Base-by-base conservation (phyloP, 23 tunicate species). In the Clavelina lepadiformis region DNA sequence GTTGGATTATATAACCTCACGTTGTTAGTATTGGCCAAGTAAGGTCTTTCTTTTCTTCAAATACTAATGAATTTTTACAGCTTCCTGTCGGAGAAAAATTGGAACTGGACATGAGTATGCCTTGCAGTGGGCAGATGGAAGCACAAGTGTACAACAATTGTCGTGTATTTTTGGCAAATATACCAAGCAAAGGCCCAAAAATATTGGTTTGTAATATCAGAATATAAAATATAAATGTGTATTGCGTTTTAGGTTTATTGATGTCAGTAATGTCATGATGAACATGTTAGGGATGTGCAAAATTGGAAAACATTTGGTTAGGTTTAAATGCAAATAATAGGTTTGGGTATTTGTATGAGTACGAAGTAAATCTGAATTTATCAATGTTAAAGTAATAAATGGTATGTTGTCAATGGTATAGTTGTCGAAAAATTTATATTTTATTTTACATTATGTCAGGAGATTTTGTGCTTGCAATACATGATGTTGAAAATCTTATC, bases 61-160 rank as follows among this genome's bases (percentile, higher is more conserved):
- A 18, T 33, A 19, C 26, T 37, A 44, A 15, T 11, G 19, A 15
- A 36, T 24, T n/a, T n/a, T 76, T 49, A n/a, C 57, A 86, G 95
- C 84, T 27, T 66, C 72, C 26, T 86, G 95, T 49, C 57, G 38
- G 50, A 72, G 51, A 22, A 58, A 80, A 36, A 50, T 86, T n/a
- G 76, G 79, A 1, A 77, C 67, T n/a, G 71, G 80, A 18, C 83
- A 75, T 41, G 62, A 69, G 56, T 86, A 61, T 30, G 60, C 52
- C 22, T 19, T 86, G 33, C 95, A 86, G 63, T 86, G 80, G 80
- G 28, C 79, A 20, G 85, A 78, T 66, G 95, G 95, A 6, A 49
- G 51, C 23, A 52, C 41, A 0, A 58, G 79, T 38, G 31, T 26
- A 24, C 95, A 86, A 56, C 56, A 86, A 44, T 64, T 86, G 25